These are phyloP conservation scores for Aplocera efformata DNA, from an alignment of 2,888 invertebrate genomes.

Conservation along the genomic window DNA sequence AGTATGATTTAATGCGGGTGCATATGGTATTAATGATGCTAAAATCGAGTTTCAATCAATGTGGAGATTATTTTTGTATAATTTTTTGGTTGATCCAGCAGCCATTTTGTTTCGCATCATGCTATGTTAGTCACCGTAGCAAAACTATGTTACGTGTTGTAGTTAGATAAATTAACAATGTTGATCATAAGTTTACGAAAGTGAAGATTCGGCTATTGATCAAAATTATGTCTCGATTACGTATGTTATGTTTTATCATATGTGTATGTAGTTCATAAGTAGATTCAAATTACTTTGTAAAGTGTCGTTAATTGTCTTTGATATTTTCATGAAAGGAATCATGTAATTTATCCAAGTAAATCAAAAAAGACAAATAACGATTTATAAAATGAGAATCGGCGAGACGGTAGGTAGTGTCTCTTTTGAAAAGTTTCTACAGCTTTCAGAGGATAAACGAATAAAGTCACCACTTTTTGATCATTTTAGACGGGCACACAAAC, in stretches of 20 bases:
- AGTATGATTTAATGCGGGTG: slow-evolving; percentile 39
- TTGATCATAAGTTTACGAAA: slow-evolving; percentile 3
- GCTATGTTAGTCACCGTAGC: slow-evolving; percentile 4
- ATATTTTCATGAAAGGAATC: too few species aligned
- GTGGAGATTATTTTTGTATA: slow-evolving; percentile 39
- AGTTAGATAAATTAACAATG: slow-evolving; percentile 12
- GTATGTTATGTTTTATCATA: not conserved
- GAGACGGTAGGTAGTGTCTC: too few species aligned
- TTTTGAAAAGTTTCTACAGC: too few species aligned
- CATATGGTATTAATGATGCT: slow-evolving; percentile 36
- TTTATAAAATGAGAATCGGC: too few species aligned
- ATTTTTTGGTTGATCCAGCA: slow-evolving; percentile 20
- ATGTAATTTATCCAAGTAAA: too few species aligned
- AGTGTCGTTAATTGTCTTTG: not conserved
- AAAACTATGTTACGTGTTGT: slow-evolving; percentile 1
- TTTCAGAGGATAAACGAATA: too few species aligned
- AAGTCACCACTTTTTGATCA: too few species aligned
- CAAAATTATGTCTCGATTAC: slow-evolving; percentile 16
- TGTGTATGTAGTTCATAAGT: slow-evolving; percentile 6
- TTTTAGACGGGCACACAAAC: too few species aligned
- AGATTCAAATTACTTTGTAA: not conserved
- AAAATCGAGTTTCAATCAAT: slow-evolving; percentile 18
- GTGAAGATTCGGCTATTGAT: slow-evolving; percentile 13
- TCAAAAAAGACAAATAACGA: too few species aligned
- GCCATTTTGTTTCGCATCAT: slow-evolving; percentile 17